Base-by-base conservation (phyloP, 2,113 vertebrate species). In the Marcusenius ussheri region DNA sequence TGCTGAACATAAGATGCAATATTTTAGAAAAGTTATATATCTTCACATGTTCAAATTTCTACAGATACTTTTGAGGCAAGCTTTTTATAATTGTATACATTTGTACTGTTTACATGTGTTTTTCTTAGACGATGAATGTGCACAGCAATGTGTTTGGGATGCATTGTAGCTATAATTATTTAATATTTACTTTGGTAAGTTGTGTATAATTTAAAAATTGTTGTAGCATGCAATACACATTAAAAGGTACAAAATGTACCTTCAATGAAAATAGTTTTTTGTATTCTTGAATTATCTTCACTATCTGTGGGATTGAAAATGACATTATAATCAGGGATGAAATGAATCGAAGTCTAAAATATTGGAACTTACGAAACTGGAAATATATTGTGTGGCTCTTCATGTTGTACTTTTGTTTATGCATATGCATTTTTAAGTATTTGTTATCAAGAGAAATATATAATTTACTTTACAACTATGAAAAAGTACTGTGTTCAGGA, bases 51-150 rank as follows among this genome's bases (percentile, higher is more conserved):
- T 89, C 15, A 58, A 17, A 4, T 45, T 88, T 88, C 31, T 89
- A 31, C n/a, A 74, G n/a, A 53, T 77, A 45, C 46, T 42, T 53
- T 80, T 53, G 42, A 27, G 27, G 46, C 42, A 21, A 39, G 49
- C 21, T 90, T 56, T 85, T 56, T 62, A 58, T 58, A 87, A 49
- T 85, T 31, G 39, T 66, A 49, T 90, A 31, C 21, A 56, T 87
- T 90, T 90, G 45, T 90, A 58, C n/a, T 90, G 56, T 50, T 50
- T 8, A n/a, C 58, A 24, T 85, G 24, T 62, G 17, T 90, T 47
- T 49, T 90, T 87, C 47, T 87, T 74, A 19, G 27, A 49, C 39
- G 4, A 66, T 90, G 53, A 85, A 85, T 58, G n/a, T 66, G 83
- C 42, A 45, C 46, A 62, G 39, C 45, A n/a, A n/a, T 47, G 83